Base-by-base conservation (phyloP, 1,140 invertebrate species). In the Zaprionus inermis region DNA sequence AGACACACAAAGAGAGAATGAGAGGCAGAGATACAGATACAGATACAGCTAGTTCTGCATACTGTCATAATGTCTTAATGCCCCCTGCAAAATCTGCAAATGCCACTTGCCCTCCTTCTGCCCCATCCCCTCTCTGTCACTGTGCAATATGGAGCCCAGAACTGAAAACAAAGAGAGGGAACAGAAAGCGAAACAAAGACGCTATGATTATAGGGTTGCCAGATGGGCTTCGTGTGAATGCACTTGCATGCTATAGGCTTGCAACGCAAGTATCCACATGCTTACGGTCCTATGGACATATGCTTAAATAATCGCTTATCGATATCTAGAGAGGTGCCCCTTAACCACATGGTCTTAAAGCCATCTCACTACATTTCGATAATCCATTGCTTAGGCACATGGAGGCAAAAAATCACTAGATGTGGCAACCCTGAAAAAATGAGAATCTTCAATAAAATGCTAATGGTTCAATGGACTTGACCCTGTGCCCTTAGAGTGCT, bases 21-120 rank as follows among this genome's bases (percentile, higher is more conserved):
- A 52, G 18, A 1, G 24, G 16, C 41, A 36, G 12, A 52, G 18
- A 3, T 1, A 32, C 6, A 32, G 30, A 10, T 10, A 32, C 30
- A 18, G 44, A 38, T 44, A 66, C 7, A 56, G 12, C 38, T 16
- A 28, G 20, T 12, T 34, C 18, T 49, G 18, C n/a, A 34, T 46
- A 16, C 24, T 24, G 30, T n/a, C 54, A 65, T 55, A 61, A n/a
- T n/a, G n/a, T 61, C 22, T 38, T 49, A 61, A 54, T 44, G 44
- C 34, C 46, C 46, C 24, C 61, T 54, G 7, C 38, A 22, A 28
- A 61, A 68, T 51, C 65, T 67, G 54, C 55, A 58, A 67, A 58
- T 67, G 9, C 52, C 59, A 46, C 41, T 54, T 28, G 28, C 14
- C 67, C 18, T 5, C 44, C 3, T 7, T 11, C 36, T 38, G 0